A percentile compares a stretch with the other conserved stretches of the same genome.
phyloP scores from a whole-genome alignment of 37 sponge, comb jelly and placozoan species.

The Ephydatia muelleri region DNA sequence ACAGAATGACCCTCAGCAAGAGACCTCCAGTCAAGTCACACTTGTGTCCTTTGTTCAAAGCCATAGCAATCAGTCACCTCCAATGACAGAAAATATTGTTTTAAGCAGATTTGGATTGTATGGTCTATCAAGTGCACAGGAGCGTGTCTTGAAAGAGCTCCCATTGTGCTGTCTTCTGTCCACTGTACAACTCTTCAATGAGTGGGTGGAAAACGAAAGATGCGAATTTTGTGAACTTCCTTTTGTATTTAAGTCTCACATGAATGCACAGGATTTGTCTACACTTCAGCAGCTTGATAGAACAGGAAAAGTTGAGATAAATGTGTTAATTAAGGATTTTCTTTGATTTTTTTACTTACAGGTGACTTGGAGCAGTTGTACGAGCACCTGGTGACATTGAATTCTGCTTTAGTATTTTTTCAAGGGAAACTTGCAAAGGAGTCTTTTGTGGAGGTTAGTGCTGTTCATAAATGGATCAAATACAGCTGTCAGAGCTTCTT shows the following conservation, averaged over 20 bases:
- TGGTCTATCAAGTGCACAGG: constrained; percentile 12
- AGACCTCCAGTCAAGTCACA: background rate
- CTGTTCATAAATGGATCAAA: background rate
- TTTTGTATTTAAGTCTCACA: constrained; percentile 55
- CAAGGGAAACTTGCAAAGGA: background rate
- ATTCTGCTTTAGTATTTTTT: background rate
- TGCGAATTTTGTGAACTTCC: constrained; percentile 73
- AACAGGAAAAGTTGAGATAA: constrained; percentile 3
- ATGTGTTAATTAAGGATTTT: background rate
- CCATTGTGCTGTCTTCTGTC: constrained; percentile 9
- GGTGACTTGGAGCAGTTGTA: background rate
- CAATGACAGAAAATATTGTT: background rate
- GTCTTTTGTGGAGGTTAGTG: background rate
- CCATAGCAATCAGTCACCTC: background rate
- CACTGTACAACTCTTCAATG: constrained; percentile 45
- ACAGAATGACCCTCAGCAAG: background rate
- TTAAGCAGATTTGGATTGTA: constrained; percentile 41
- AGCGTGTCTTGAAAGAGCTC: constrained; percentile 22
- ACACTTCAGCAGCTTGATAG: constrained; percentile 17
- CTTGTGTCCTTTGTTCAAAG: background rate
- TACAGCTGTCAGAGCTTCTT: background rate
- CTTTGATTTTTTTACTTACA: background rate
- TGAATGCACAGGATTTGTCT: constrained; percentile 19
- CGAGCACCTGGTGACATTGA: background rate
- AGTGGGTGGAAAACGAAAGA: constrained; percentile 68